Conservation (phyloP, 2,113 vertebrate species). For the Pluvianellus socialis region DNA sequence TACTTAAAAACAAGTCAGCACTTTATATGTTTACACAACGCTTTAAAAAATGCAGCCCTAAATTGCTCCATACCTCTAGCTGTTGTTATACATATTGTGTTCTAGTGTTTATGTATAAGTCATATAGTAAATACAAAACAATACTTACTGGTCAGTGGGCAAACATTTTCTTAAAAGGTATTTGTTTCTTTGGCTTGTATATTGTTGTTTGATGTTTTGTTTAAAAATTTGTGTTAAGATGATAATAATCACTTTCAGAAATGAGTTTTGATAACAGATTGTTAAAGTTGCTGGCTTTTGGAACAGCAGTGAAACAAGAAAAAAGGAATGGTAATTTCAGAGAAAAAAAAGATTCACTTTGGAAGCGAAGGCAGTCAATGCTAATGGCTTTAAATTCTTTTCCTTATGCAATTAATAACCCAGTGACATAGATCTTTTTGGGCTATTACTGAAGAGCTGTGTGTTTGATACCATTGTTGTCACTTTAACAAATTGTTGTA, state of each 20-base stretch:
- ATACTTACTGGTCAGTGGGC: not conserved
- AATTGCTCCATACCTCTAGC: not conserved
- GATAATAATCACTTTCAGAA: not conserved
- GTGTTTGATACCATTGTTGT: conserved; percentile 4
- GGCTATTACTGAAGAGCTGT: conserved; percentile 42
- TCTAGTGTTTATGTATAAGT: not conserved
- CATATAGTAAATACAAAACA: not conserved
- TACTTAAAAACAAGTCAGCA: not conserved
- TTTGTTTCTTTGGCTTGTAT: not conserved
- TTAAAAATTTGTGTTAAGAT: not conserved
- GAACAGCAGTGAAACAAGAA: not conserved
- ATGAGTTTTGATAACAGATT: not conserved
- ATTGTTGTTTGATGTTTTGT: not conserved
- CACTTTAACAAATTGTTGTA: conserved; percentile 53
- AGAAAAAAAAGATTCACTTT: not conserved
- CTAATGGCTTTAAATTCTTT: conserved; percentile 44
- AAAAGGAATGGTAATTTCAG: not conserved
- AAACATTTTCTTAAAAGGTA: not conserved
- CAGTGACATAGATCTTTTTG: conserved; percentile 36
- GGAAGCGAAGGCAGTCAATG: not conserved
- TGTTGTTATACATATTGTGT: not conserved
- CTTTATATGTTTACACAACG: not conserved
- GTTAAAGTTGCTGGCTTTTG: not conserved
- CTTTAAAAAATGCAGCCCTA: not conserved
- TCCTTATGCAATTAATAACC: conserved; percentile 42